phyloP scores from a whole-genome alignment of 2,888 invertebrate genomes.

The Nephrocerus scutellatus region DNA sequence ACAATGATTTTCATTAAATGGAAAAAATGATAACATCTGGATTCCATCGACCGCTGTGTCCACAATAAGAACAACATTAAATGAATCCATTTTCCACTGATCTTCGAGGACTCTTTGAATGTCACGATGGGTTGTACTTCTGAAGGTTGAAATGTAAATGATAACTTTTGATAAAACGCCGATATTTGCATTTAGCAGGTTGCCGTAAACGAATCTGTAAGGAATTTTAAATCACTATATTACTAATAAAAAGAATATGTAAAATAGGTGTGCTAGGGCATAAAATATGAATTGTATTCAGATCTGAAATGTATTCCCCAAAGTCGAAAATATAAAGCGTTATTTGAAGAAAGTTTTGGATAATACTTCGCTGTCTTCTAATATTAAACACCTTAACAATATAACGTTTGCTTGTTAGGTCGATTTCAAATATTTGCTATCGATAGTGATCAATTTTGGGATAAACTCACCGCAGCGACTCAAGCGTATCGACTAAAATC shows the following conservation, averaged over 20 bases:
- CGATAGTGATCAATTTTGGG: no score
- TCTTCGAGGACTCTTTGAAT: conserved; percentile 21
- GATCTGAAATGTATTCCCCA: no score
- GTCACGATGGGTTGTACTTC: conserved; percentile 12
- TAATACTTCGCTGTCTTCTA: no score
- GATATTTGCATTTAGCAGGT: conserved; percentile 20
- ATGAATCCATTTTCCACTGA: conserved; percentile 29
- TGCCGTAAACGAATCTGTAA: conserved; percentile 15
- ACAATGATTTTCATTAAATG: conserved; percentile 27
- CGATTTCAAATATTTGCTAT: no score
- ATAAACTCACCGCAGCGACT: conserved; percentile 17
- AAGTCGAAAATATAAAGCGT: no score
- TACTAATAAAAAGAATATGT: not conserved
- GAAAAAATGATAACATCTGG: conserved; percentile 31
- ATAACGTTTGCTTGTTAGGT: no score
- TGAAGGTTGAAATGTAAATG: conserved; percentile 24
- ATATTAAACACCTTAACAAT: no score
- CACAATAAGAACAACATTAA: conserved; percentile 29
- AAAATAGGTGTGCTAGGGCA: no score
- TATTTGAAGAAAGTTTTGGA: no score
- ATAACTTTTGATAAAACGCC: conserved; percentile 28
- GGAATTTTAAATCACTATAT: not conserved
- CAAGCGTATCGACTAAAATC: conserved; percentile 26
- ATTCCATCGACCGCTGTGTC: conserved; percentile 22
- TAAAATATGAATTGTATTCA: no score